Evolutionary conservation across 2,113 vertebrate genomes (phyloP).

Genomic region (Chamaea fasciata): DNA sequence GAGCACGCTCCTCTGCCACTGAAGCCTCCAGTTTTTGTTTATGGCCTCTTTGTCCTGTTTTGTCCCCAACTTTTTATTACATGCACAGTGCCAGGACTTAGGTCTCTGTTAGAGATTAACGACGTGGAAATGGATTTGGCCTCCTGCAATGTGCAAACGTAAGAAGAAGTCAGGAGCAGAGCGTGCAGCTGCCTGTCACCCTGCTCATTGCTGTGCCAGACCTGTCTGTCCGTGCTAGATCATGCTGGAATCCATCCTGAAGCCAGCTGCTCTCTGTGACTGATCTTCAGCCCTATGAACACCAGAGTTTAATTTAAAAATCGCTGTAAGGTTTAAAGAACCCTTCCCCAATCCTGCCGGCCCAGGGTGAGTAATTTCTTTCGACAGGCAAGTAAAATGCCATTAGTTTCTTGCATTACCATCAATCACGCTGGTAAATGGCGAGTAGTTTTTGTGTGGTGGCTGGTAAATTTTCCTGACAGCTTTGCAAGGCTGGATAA

Average conservation of each 20-base stretch:
- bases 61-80: background rate
- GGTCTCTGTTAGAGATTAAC: background rate
- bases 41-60: background rate
- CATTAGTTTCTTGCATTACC: slow-evolving; percentile 19
- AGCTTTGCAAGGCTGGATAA: slow-evolving; percentile 1
- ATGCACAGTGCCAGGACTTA: background rate
- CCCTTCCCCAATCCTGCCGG: background rate
- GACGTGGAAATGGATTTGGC: background rate
- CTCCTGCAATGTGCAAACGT: background rate
- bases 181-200: background rate
- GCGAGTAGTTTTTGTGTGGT: background rate
- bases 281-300: background rate
- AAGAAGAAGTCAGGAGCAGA: background rate
- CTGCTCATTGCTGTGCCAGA: background rate
- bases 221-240: background rate
- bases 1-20: background rate
- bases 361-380: slow-evolving; percentile 11
- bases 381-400: slow-evolving; percentile 17
- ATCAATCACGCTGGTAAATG: background rate
- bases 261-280: background rate
- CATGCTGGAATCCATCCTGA: background rate
- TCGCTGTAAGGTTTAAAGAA: background rate
- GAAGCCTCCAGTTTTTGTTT: background rate
- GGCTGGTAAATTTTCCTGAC: slow-evolving; percentile 53
- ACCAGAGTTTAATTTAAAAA: slow-evolving; percentile 1